Percentiles rank a stretch among this genome's conserved stretches.
These are phyloP conservation scores for Callipepla californica DNA, from an alignment of 2,113 vertebrate species.

Conservation along the genomic window DNA sequence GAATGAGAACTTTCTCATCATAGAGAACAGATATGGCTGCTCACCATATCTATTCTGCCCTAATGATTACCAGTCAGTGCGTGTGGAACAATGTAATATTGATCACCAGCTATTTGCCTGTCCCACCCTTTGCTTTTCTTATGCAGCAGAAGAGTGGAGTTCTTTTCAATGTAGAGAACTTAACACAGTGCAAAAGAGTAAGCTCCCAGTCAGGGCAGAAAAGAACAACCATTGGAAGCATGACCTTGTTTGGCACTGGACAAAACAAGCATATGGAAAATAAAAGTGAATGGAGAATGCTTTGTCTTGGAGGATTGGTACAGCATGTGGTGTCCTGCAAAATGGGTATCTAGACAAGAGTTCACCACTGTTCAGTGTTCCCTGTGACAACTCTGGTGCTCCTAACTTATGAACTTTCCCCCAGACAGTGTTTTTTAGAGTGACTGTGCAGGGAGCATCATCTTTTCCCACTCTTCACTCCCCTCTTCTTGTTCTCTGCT, in stretches of 20 bases:
- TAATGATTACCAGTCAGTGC: not conserved
- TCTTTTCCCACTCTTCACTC: not conserved
- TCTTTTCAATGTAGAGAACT: not conserved
- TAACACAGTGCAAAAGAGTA: not conserved
- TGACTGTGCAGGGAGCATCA: not conserved
- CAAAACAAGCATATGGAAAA: conserved; percentile 35
- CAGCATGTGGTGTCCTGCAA: not conserved
- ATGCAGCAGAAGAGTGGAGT: not conserved
- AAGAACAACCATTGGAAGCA: conserved; percentile 29
- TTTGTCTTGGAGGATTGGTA: not conserved
- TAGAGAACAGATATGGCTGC: not conserved
- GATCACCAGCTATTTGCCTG: not conserved
- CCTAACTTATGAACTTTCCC: not conserved
- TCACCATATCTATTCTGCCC: not conserved
- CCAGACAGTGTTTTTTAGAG: not conserved
- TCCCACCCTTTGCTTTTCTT: not conserved
- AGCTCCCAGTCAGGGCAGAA: not conserved
- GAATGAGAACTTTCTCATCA: not conserved
- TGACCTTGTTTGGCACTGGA: not conserved
- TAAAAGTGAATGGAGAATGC: not conserved
- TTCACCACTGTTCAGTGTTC: not conserved
- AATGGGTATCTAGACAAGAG: not conserved
- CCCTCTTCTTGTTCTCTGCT: not conserved
- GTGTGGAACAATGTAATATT: not conserved
- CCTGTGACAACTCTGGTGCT: not conserved